Base-by-base conservation (phyloP, 2,797 vertebrate genomes). In the Notolepis coatsorum region DNA sequence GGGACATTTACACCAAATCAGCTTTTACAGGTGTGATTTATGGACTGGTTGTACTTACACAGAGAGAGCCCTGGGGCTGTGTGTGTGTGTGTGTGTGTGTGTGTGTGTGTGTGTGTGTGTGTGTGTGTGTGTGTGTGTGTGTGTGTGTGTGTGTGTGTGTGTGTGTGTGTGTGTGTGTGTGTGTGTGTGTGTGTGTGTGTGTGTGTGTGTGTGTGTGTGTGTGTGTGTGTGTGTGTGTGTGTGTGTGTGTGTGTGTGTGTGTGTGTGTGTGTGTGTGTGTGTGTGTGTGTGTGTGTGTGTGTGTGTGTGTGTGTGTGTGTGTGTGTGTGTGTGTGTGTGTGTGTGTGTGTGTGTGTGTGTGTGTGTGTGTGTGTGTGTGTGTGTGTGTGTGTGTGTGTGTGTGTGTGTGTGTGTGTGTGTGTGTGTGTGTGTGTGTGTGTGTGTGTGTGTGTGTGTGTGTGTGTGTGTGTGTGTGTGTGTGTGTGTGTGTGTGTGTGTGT, bases 1-100 rank as follows among this genome's bases (percentile, higher is more conserved):
- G 72, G 54, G 64, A 84, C 65, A 62, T 84, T 89, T 85, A 85
- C 41, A 81, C 85, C 81, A 83, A 87, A 86, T 86, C 73, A 82
- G 68, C 71, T 84, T 90, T 89, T 83, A 85, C 80, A 77, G 77
- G 68, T 79, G 79, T 88, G 77, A 90, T 87, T 91, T 89, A 88
- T 84, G 70, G 69, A 52, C 60, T 39, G 51, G 61, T 61, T 62
- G 45, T 55, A 57, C 58, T 76, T 67, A 38, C 63, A 79, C 46
- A 35, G n/a, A n/a, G 12, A 58, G 49, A 65, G 25, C 46, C 43
- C 45, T 5, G 25, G 48, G 53, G 35, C 4, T 25, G 8, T 30
- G 35, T 37, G 30, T 21, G 9, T 47, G 21, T 46, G 43, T 46
- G 20, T 46, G 43, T 47, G 43, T 47, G 50, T 23, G 50, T 35